Evolutionary conservation across 1,140 invertebrate genomes (phyloP).

Genomic region (Lysiphlebus fabarum): DNA sequence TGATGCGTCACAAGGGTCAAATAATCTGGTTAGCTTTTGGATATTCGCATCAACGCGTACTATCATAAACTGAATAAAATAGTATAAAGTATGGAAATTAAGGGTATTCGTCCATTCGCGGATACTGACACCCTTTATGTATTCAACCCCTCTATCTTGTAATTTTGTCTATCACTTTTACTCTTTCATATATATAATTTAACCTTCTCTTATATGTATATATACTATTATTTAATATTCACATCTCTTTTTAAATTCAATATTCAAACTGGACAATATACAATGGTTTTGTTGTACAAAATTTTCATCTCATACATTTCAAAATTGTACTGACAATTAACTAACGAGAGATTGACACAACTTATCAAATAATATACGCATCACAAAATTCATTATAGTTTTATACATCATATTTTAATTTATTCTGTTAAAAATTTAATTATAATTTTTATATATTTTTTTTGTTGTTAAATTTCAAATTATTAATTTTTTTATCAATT

Average conservation of each 20-base stretch:
- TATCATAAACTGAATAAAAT: conserved; percentile 32
- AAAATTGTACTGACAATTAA: conserved; percentile 44
- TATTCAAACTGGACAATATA: conserved; percentile 23
- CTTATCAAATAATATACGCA: conserved; percentile 51
- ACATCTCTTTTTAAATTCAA: conserved; percentile 5
- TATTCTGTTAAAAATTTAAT: too few relatives aligned
- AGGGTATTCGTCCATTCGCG: conserved; percentile 47
- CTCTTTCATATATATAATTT: not conserved
- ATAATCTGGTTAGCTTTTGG: conserved; percentile 48
- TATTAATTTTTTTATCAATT: too few relatives aligned
- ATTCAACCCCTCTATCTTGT: not conserved
- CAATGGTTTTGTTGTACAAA: conserved; percentile 20
- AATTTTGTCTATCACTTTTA: not conserved
- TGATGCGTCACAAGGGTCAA: conserved; percentile 37
- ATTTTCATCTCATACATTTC: not conserved
- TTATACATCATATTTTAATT: too few relatives aligned
- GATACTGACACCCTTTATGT: conserved; percentile 25
- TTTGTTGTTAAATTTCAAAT: too few relatives aligned
- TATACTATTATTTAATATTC: conserved; percentile 1
- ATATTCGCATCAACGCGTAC: conserved; percentile 36
- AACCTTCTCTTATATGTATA: too few relatives aligned
- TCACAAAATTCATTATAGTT: conserved; percentile 28
- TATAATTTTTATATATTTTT: too few relatives aligned
- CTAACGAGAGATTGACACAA: conserved; percentile 56
- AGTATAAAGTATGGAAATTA: conserved; percentile 52